Evolutionary conservation across 2,888 invertebrate genomes (phyloP).

Genomic region (Ptychoptera albimana): DNA sequence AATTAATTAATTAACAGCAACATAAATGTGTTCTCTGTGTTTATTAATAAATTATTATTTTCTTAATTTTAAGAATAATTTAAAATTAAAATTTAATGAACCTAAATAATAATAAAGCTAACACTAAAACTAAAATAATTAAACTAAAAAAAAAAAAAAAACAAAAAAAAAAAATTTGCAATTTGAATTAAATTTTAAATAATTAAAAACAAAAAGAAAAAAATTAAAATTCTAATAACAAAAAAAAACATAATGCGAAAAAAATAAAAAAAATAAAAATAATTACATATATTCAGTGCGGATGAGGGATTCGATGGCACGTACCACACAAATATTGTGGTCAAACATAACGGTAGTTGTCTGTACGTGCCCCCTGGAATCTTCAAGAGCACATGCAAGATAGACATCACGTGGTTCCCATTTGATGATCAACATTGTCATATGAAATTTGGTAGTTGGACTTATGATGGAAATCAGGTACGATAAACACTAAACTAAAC

Average conservation of each 20-base stretch:
- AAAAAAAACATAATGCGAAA: constrained; percentile 2
- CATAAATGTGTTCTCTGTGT: too few relatives aligned
- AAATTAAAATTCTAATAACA: constrained; percentile 4
- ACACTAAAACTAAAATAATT: constrained; percentile 9
- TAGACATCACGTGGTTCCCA: constrained; percentile 99
- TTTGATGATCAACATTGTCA: constrained; percentile 99
- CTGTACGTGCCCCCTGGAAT: constrained; percentile 99
- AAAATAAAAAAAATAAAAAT: constrained; percentile 9
- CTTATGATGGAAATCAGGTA: constrained; percentile 96
- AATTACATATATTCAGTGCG: constrained; percentile 52
- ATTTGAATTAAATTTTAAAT: constrained; percentile 6
- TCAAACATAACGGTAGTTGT: constrained; percentile 95
- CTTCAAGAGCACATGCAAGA: constrained; percentile 99
- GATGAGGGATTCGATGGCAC: constrained; percentile 99
- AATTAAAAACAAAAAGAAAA: constrained; percentile 9
- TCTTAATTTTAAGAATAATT: too few relatives aligned
- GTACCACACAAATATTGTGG: constrained; percentile 99
- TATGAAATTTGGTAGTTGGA: constrained; percentile 99
- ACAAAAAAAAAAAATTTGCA: not conserved
- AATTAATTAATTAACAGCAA: too few relatives aligned
- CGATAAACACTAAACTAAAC: constrained; percentile 15
- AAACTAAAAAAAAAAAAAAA: constrained; percentile 14
- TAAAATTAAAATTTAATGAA: too few relatives aligned
- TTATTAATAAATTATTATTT: too few relatives aligned
- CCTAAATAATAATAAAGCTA: too few relatives aligned